A percentile compares a stretch with the other conserved stretches of the same genome.
These are phyloP conservation scores for Tuberolachnus salignus DNA, from an alignment of 2,888 invertebrate species.

Conservation along the genomic window DNA sequence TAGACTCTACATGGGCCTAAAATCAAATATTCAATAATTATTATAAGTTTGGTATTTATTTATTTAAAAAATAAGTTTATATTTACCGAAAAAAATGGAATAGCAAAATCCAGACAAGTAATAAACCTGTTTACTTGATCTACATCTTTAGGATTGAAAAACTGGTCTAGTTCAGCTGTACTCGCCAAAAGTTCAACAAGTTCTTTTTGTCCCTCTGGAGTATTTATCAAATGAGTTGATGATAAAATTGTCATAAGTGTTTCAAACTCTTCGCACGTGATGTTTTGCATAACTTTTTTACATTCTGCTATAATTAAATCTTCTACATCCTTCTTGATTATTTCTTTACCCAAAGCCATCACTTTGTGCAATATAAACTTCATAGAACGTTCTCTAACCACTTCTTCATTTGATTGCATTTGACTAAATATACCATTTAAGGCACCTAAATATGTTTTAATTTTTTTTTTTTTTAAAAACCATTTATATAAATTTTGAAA, in stretches of 20 bases:
- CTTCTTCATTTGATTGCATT: conserved; percentile 73
- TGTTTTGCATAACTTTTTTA: conserved; percentile 86
- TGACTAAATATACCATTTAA: conserved; percentile 74
- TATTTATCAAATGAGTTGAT: conserved; percentile 80
- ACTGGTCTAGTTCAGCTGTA: conserved; percentile 78
- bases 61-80: conserved; percentile 4
- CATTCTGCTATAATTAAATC: conserved; percentile 82
- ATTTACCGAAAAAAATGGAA: conserved; percentile 77
- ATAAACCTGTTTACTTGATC: conserved; percentile 83
- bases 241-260: conserved; percentile 84
- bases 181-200: conserved; percentile 84
- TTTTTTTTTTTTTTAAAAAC: too few species aligned
- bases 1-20: conserved; percentile 65
- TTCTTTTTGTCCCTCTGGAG: conserved; percentile 83
- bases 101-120: conserved; percentile 83
- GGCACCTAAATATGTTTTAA: conserved; percentile 64
- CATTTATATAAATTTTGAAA: too few species aligned
- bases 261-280: conserved; percentile 90
- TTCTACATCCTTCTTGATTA: conserved; percentile 83
- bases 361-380: conserved; percentile 86
- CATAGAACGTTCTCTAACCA: conserved; percentile 83
- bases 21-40: conserved; percentile 19
- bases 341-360: conserved; percentile 76
- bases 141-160: conserved; percentile 66
- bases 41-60: neutral